A percentile compares a stretch with the other conserved stretches of the same genome.
These are phyloP conservation scores for Notocelia uddmanniana DNA, from an alignment of 2,888 invertebrate species.

Conservation along the genomic window DNA sequence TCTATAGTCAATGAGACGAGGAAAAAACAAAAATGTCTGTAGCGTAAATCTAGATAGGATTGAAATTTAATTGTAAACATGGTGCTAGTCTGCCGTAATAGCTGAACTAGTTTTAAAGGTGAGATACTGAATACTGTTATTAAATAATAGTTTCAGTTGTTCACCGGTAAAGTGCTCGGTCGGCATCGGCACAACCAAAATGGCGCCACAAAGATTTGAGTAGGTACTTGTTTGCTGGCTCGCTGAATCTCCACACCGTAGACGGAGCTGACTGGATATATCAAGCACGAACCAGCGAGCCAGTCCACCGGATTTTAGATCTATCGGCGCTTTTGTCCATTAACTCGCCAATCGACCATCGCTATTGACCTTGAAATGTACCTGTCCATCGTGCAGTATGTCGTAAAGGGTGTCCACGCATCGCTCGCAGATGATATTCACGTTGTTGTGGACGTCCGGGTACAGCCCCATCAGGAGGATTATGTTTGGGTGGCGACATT, in stretches of 20 bases:
- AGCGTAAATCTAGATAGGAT: slow-evolving; percentile 30
- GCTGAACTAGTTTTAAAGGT: slow-evolving; percentile 11
- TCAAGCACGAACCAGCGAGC: no score
- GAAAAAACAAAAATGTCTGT: slow-evolving; percentile 32
- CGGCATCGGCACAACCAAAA: neutral
- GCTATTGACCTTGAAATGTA: slow-evolving; percentile 51
- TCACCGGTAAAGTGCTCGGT: neutral
- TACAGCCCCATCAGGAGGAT: slow-evolving; percentile 82
- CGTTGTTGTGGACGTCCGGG: slow-evolving; percentile 70
- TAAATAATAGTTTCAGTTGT: neutral
- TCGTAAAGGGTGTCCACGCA: slow-evolving; percentile 76
- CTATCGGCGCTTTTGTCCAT: no score
- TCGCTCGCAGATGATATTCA: slow-evolving; percentile 80
- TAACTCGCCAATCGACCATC: no score
- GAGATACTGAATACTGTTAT: neutral
- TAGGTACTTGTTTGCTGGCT: no score
- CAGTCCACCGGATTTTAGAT: no score
- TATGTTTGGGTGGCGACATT: slow-evolving; percentile 83
- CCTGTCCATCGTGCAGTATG: slow-evolving; percentile 75
- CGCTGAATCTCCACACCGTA: no score
- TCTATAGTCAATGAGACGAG: neutral
- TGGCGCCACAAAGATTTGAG: no score
- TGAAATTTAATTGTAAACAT: slow-evolving; percentile 2
- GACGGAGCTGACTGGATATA: no score
- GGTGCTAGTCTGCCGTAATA: slow-evolving; percentile 3